Conservation (phyloP, 2,797 vertebrate species). For the Leptoclinus maculatus region DNA sequence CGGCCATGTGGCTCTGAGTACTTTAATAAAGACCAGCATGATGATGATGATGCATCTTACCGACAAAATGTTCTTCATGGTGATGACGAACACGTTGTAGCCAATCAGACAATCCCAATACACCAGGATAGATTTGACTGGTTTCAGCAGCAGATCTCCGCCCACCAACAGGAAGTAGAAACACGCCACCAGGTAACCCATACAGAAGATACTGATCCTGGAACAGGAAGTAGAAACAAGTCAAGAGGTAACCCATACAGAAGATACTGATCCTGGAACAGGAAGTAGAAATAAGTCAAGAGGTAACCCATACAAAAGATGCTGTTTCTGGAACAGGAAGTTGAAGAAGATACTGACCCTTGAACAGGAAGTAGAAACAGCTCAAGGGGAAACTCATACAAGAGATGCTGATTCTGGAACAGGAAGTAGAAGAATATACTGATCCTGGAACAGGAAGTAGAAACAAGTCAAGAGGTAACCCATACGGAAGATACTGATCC, state of each 20-base stretch:
- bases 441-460: no score
- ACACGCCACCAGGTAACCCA: constrained; percentile 96
- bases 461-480: no score
- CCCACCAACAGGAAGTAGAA: constrained; percentile 97
- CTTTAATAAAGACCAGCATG: background rate
- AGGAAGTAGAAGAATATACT: no score
- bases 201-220: constrained; percentile 95
- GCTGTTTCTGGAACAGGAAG: no score
- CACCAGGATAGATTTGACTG: constrained; percentile 90
- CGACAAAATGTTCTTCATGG: constrained; percentile 96
- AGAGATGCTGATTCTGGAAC: no score
- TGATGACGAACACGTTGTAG: constrained; percentile 96
- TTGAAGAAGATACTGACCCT: no score
- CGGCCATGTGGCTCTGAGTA: background rate
- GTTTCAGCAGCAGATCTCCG: constrained; percentile 92
- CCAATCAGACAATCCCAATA: constrained; percentile 98
- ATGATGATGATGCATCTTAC: constrained; percentile 74
- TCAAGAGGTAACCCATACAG: no score
- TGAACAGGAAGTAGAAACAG: no score
- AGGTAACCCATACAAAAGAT: background rate
- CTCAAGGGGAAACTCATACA: no score
- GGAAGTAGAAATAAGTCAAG: background rate
- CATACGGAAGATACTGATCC: no score
- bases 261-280: background rate
- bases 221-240: background rate